Percentiles rank a stretch among this genome's conserved stretches.
These are phyloP conservation scores for Drosophila austrosaltans DNA, from an alignment of 2,888 invertebrate genomes.

Conservation along the genomic window DNA sequence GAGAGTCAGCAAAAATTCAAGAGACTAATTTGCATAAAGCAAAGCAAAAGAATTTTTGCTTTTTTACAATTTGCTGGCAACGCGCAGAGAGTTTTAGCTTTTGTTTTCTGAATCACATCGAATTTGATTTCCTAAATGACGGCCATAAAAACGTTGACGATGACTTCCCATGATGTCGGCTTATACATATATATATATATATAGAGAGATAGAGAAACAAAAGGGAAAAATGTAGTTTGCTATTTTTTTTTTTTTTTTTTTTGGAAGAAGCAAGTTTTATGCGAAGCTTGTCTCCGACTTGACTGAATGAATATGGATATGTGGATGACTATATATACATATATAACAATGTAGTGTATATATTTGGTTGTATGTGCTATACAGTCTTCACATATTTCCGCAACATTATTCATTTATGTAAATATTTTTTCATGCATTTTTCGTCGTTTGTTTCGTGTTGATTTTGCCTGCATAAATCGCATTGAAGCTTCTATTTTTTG, in stretches of 20 bases:
- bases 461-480: slow-evolving; percentile 17
- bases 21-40: slow-evolving; percentile 58
- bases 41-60: slow-evolving; percentile 33
- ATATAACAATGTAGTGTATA: slow-evolving; percentile 19
- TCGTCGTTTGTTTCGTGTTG: slow-evolving; percentile 27
- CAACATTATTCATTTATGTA: slow-evolving; percentile 56
- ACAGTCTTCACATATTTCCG: slow-evolving; percentile 34
- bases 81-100: slow-evolving; percentile 30
- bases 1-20: slow-evolving; percentile 31
- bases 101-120: slow-evolving; percentile 60
- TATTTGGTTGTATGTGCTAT: slow-evolving; percentile 27
- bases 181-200: neutral
- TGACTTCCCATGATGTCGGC: slow-evolving; percentile 28
- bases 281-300: slow-evolving; percentile 40
- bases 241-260: slow-evolving; percentile 24
- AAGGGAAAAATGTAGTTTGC: slow-evolving; percentile 42
- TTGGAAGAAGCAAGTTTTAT: slow-evolving; percentile 40
- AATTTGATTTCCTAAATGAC: slow-evolving; percentile 64
- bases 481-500: neutral
- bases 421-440: slow-evolving; percentile 42
- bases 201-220: no score
- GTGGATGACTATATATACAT: slow-evolving; percentile 45
- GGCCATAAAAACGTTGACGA: slow-evolving; percentile 45
- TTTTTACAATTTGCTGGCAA: slow-evolving; percentile 50
- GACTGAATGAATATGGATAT: slow-evolving; percentile 56